Evolutionary conservation across 2,888 invertebrate genomes (phyloP).

Genomic region (Drosophila kokeensis): DNA sequence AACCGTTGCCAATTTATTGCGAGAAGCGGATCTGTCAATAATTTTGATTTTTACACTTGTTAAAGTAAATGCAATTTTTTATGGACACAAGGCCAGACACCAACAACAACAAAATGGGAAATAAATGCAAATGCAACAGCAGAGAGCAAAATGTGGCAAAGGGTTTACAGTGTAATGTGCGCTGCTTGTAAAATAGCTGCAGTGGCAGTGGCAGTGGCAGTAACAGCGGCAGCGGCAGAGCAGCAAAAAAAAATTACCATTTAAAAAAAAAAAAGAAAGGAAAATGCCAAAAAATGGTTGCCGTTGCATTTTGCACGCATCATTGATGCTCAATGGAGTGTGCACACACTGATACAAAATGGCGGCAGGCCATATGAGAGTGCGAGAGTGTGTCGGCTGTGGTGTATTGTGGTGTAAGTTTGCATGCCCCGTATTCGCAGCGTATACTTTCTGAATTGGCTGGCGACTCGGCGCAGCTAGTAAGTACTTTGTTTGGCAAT

Average conservation of each 20-base stretch:
- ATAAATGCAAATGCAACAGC: conserved; percentile 18
- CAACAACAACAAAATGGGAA: conserved; percentile 28
- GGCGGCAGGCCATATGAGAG: conserved; percentile 51
- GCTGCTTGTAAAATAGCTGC: conserved; percentile 45
- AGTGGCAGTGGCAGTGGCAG: conserved; percentile 21
- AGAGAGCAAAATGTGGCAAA: conserved; percentile 18
- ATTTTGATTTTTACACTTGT: conserved; percentile 71
- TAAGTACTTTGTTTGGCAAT: conserved; percentile 68
- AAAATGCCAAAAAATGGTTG: conserved; percentile 66
- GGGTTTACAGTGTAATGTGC: conserved; percentile 62
- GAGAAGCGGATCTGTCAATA: conserved; percentile 66
- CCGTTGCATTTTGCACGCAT: conserved; percentile 83
- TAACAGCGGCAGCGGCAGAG: conserved; percentile 34
- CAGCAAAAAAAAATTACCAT: conserved; percentile 62
- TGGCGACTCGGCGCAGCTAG: conserved; percentile 7
- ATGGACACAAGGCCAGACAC: conserved; percentile 53
- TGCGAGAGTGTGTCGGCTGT: conserved; percentile 18
- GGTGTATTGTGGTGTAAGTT: conserved; percentile 43
- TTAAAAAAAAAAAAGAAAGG: conserved; percentile 48
- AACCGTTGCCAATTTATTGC: conserved; percentile 23
- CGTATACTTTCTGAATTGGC: conserved; percentile 42
- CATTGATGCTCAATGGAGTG: conserved; percentile 83
- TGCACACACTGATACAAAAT: conserved; percentile 82
- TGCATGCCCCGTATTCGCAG: conserved; percentile 43
- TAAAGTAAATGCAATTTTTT: conserved; percentile 67